Conservation (phyloP, 2,797 vertebrate species). For the Vireo griseus region DNA sequence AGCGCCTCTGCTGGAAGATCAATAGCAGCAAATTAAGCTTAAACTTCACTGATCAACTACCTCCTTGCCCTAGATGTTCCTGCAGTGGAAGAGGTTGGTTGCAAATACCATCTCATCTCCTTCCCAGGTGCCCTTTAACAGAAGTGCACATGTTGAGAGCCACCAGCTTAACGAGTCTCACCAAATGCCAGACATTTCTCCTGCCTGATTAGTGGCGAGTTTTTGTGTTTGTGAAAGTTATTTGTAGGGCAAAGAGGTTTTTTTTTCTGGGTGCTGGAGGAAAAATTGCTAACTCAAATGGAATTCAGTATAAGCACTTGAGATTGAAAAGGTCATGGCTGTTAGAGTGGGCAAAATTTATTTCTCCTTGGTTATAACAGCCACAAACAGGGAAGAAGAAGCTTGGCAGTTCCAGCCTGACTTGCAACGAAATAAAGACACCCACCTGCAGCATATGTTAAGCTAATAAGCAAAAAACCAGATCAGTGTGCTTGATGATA, state of each 20-base stretch:
- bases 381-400: background rate
- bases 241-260: background rate
- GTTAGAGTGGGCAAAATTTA: background rate
- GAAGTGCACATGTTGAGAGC: fast-evolving
- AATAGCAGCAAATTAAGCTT: background rate
- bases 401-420: background rate
- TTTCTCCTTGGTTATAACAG: background rate
- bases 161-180: background rate
- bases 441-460: background rate
- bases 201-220: fast-evolving
- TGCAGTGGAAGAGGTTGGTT: background rate
- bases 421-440: background rate
- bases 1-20: background rate
- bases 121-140: background rate
- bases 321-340: constrained; percentile 14
- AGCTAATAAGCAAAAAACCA: background rate
- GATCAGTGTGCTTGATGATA: background rate
- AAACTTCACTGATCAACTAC: background rate
- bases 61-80: background rate
- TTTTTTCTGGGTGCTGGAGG: background rate
- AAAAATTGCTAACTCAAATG: background rate
- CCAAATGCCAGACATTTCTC: background rate
- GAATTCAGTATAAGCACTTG: constrained; percentile 1
- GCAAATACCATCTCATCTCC: background rate
- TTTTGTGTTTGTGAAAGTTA: background rate